phyloP scores from a whole-genome alignment of 2,113 vertebrate genomes.

The Oryzias melastigma region DNA sequence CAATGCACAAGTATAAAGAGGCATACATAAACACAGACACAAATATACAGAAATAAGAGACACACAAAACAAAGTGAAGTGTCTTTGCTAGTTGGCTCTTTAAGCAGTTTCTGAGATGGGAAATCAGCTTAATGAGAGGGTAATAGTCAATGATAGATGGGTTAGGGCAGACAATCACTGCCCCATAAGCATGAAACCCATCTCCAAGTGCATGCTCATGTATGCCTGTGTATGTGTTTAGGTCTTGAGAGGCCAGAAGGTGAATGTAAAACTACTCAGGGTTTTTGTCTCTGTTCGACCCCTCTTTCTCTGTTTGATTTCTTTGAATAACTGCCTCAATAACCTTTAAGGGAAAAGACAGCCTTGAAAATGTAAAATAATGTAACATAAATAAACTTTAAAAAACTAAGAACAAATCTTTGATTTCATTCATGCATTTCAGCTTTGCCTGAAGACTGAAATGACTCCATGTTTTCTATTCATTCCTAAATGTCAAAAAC shows the following conservation, averaged over 20 bases:
- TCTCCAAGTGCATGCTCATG: conserved; percentile 51
- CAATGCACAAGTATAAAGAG: conserved; percentile 39
- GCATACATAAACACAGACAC: conserved; percentile 53
- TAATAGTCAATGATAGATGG: conserved; percentile 77
- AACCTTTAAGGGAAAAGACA: not conserved
- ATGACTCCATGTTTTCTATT: too few relatives aligned
- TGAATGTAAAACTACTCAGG: conserved; percentile 59
- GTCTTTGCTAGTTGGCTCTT: conserved; percentile 62
- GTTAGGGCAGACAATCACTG: conserved; percentile 77
- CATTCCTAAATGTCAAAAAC: not conserved
- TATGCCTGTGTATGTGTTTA: conserved; percentile 53
- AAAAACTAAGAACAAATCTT: too few relatives aligned
- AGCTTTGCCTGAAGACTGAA: too few relatives aligned
- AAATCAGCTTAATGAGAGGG: conserved; percentile 73
- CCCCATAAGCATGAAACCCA: conserved; percentile 68
- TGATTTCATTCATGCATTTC: too few relatives aligned
- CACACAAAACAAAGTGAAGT: conserved; percentile 51
- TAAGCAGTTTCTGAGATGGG: conserved; percentile 71
- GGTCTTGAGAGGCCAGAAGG: conserved; percentile 67
- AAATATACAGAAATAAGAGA: conserved; percentile 48
- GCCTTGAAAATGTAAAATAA: too few relatives aligned
- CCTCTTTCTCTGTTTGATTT: conserved; percentile 5
- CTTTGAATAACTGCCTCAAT: conserved; percentile 1
- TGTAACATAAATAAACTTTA: too few relatives aligned
- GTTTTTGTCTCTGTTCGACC: conserved; percentile 43